Conservation (phyloP, 2,888 invertebrate genomes). For the Eupelmus urozonus region DNA sequence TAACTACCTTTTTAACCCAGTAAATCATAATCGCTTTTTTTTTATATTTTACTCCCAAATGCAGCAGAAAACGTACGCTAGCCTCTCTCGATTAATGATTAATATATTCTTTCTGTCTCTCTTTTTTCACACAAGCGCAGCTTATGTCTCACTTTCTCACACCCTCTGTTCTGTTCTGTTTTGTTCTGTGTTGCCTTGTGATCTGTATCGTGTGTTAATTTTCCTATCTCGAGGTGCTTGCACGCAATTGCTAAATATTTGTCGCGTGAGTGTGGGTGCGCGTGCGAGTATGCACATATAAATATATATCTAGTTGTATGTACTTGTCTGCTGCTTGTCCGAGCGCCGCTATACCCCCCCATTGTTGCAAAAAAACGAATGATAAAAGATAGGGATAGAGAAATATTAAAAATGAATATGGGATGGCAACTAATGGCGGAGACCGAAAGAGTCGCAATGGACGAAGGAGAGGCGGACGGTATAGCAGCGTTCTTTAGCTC, state of each 20-base stretch:
- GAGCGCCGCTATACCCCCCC: conserved; percentile 55
- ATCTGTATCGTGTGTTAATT: conserved; percentile 3
- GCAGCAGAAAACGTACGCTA: no score
- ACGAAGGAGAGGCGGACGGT: conserved; percentile 65
- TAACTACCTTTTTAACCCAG: no score
- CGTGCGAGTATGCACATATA: background rate
- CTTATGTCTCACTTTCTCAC: no score
- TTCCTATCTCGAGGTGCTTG: conserved; percentile 17
- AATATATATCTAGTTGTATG: background rate
- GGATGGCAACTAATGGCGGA: conserved; percentile 57
- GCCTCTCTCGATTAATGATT: no score
- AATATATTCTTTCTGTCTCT: no score
- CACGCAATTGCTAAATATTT: conserved; percentile 5
- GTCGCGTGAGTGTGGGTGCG: conserved; percentile 57
- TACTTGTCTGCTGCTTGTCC: conserved; percentile 59
- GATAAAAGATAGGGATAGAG: no score
- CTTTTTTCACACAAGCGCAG: no score
- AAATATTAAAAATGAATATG: conserved; percentile 44
- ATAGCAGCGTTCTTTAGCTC: conserved; percentile 25
- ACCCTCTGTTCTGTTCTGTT: no score
- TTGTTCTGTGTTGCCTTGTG: conserved; percentile 10
- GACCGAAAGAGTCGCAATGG: no score
- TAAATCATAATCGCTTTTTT: no score
- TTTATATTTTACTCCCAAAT: no score
- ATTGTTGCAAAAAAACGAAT: no score